phyloP scores from a whole-genome alignment of 1,140 invertebrate species.

The Drosophila funebris region DNA sequence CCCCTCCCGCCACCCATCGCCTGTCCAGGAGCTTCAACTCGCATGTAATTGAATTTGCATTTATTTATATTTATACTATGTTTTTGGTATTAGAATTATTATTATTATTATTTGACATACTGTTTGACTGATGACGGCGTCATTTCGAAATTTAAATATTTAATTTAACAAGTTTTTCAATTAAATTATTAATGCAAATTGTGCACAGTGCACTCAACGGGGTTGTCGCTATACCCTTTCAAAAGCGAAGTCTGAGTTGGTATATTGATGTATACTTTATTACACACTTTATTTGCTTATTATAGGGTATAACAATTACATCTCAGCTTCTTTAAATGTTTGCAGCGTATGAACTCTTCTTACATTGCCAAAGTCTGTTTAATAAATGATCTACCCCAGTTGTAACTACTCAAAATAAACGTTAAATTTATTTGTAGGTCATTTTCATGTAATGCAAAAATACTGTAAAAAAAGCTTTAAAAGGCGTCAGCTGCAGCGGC shows the following conservation, averaged over 20 bases:
- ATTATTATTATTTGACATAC: conserved; percentile 64
- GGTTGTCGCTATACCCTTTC: neutral
- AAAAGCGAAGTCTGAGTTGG: no score
- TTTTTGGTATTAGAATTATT: no score
- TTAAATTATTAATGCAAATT: conserved; percentile 73
- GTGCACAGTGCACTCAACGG: neutral
- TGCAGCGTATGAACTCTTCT: neutral
- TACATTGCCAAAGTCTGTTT: neutral
- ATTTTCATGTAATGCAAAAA: conserved; percentile 71
- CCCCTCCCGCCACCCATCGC: neutral
- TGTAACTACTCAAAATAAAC: conserved; percentile 12
- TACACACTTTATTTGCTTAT: no score
- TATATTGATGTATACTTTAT: no score
- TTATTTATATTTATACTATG: conserved; percentile 52
- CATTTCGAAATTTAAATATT: conserved; percentile 66
- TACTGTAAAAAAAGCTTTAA: conserved; percentile 31
- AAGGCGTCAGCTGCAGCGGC: conserved; percentile 15
- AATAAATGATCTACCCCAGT: neutral
- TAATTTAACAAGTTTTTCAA: conserved; percentile 77
- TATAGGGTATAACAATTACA: no score
- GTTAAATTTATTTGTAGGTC: conserved; percentile 73
- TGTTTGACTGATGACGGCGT: conserved; percentile 39
- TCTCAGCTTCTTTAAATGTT: no score
- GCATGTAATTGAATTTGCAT: conserved; percentile 65
- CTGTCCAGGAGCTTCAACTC: neutral